These are phyloP conservation scores for Sphaerodactylus townsendi DNA, from an alignment of 2,113 vertebrate genomes.

Conservation along the genomic window DNA sequence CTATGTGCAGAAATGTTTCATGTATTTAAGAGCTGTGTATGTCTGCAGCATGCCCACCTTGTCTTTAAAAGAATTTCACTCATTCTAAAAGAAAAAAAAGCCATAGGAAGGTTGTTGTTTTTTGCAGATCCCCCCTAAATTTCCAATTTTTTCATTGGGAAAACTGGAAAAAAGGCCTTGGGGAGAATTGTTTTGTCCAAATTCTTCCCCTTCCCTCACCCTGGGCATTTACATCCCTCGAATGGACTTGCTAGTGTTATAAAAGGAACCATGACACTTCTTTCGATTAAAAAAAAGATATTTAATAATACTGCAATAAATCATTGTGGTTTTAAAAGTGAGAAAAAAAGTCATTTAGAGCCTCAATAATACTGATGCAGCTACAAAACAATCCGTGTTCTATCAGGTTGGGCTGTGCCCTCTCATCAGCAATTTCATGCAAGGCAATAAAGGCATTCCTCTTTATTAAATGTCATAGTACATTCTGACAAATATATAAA, in stretches of 20 bases:
- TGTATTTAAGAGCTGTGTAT: too few species aligned
- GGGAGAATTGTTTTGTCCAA: background rate
- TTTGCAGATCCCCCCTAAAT: background rate
- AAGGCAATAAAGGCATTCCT: slow-evolving; percentile 60
- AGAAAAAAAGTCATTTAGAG: slow-evolving; percentile 11
- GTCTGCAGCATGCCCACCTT: too few species aligned
- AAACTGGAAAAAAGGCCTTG: background rate
- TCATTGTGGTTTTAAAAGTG: background rate
- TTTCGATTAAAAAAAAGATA: background rate
- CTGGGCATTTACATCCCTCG: too few species aligned
- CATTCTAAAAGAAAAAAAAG: too few species aligned
- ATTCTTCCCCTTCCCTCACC: too few species aligned
- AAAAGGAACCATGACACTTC: background rate
- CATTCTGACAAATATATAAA: slow-evolving; percentile 64
- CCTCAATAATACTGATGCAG: slow-evolving; percentile 18
- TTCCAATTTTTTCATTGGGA: too few species aligned
- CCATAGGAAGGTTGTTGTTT: fast-evolving
- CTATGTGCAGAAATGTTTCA: too few species aligned
- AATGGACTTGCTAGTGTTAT: background rate
- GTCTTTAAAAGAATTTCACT: too few species aligned
- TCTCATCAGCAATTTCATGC: slow-evolving; percentile 35
- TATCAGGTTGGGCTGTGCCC: slow-evolving; percentile 42
- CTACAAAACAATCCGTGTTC: slow-evolving; percentile 34
- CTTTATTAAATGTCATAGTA: slow-evolving; percentile 68
- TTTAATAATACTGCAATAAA: slow-evolving; percentile 5